These are phyloP conservation scores for Ptychoptera contaminata DNA, from an alignment of 2,888 invertebrate genomes.

Conservation along the genomic window DNA sequence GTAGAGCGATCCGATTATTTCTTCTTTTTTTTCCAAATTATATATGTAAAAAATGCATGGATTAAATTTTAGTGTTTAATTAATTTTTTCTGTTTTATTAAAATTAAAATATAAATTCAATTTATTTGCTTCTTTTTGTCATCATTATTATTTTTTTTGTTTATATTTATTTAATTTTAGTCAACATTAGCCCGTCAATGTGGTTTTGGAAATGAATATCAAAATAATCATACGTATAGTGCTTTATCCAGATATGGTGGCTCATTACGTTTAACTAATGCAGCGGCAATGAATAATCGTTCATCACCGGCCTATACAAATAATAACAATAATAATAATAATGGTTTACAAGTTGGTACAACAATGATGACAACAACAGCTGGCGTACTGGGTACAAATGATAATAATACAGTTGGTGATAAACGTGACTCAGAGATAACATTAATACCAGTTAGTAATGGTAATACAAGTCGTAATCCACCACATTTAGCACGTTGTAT, in stretches of 20 bases:
- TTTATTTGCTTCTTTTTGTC: not conserved
- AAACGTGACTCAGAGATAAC: conserved; percentile 27
- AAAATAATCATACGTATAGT: conserved; percentile 24
- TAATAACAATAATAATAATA: not conserved
- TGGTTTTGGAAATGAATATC: conserved; percentile 21
- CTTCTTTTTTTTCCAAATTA: too few relatives aligned
- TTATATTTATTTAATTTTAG: conserved; percentile 13
- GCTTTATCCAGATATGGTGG: conserved; percentile 27
- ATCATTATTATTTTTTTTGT: not conserved
- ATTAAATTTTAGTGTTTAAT: too few relatives aligned
- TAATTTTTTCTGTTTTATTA: not conserved
- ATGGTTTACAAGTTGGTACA: not conserved
- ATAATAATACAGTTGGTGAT: conserved; percentile 8
- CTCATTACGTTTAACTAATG: conserved; percentile 22
- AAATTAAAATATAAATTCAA: not conserved
- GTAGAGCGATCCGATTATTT: too few relatives aligned
- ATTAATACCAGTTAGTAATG: conserved; percentile 22
- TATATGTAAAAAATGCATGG: too few relatives aligned
- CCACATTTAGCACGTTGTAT: conserved; percentile 22
- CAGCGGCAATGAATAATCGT: conserved; percentile 20
- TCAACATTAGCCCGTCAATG: conserved; percentile 27
- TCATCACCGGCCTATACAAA: not conserved
- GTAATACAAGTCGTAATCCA: conserved; percentile 14
- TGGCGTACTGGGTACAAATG: not conserved
- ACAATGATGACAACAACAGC: not conserved